A percentile compares a stretch with the other conserved stretches of the same genome.
Conservation (phyloP, 2,797 vertebrate genomes). For the Sebastes matsubarae region DNA sequence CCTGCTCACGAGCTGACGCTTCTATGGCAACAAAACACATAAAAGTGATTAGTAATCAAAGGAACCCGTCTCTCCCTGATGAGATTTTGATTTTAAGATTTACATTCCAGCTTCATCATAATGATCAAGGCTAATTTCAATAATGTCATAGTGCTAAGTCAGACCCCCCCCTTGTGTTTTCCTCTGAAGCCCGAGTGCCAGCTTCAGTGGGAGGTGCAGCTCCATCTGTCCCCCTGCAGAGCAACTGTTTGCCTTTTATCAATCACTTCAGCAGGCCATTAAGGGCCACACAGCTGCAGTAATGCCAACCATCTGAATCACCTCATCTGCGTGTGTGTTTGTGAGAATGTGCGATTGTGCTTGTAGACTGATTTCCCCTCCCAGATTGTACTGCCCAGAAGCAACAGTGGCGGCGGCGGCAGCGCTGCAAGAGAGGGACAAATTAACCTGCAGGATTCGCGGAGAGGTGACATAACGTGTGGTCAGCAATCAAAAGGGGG, state of each 20-base stretch:
- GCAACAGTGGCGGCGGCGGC: not conserved
- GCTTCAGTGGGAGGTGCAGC: slow-evolving; percentile 60
- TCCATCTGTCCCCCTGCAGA: slow-evolving; percentile 69
- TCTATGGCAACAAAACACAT: slow-evolving; percentile 40
- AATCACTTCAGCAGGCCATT: slow-evolving; percentile 76
- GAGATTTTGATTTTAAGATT: slow-evolving; percentile 52
- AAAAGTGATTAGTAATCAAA: slow-evolving; percentile 53
- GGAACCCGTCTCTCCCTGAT: slow-evolving; percentile 22
- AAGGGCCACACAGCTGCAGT: slow-evolving; percentile 70
- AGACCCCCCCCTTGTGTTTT: slow-evolving; percentile 29
- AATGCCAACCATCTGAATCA: slow-evolving; percentile 66
- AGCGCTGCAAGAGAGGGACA: slow-evolving; percentile 25
- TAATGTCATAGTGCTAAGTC: slow-evolving; percentile 39
- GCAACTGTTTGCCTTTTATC: slow-evolving; percentile 77
- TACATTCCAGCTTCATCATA: slow-evolving; percentile 35
- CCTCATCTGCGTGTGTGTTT: slow-evolving; percentile 61
- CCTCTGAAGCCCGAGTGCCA: slow-evolving; percentile 47
- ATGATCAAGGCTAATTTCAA: slow-evolving; percentile 56
- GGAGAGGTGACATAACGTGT: slow-evolving; percentile 66
- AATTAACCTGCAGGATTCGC: slow-evolving; percentile 70
- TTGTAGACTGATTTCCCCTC: slow-evolving; percentile 35
- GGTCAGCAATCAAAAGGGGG: slow-evolving; percentile 69
- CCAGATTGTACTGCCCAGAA: slow-evolving; percentile 42
- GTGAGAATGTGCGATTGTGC: slow-evolving; percentile 45
- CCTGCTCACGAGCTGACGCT: slow-evolving; percentile 16